Evolutionary conservation across 2,888 invertebrate genomes (phyloP).

Genomic region (Schrankia costaestrigalis): DNA sequence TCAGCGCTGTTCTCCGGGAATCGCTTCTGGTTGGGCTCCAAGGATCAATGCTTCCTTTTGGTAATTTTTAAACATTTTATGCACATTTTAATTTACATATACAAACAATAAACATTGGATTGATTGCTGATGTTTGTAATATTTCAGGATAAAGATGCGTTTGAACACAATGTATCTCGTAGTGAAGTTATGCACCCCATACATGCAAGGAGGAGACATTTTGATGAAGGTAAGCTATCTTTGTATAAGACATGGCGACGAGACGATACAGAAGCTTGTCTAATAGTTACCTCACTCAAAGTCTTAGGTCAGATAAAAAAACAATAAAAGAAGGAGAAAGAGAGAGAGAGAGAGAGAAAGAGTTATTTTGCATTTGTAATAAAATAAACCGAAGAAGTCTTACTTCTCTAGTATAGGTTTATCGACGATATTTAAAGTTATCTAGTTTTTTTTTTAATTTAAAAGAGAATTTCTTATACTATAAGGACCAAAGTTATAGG

Average conservation of each 20-base stretch:
- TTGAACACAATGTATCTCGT: constrained; percentile 40
- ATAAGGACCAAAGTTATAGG: too few relatives aligned
- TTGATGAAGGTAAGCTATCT: constrained; percentile 43
- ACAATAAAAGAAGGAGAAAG: too few relatives aligned
- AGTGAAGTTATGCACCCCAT: too few relatives aligned
- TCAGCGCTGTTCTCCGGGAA: constrained; percentile 66
- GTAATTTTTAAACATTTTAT: constrained; percentile 34
- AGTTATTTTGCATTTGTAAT: too few relatives aligned
- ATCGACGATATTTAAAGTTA: too few relatives aligned
- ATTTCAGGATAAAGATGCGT: constrained; percentile 46
- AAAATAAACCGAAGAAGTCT: too few relatives aligned
- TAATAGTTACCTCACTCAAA: too few relatives aligned
- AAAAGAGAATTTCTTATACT: too few relatives aligned
- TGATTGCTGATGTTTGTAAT: not conserved
- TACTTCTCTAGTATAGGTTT: too few relatives aligned
- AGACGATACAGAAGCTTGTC: not conserved
- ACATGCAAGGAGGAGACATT: constrained; percentile 46
- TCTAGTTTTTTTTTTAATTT: too few relatives aligned
- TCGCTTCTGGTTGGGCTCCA: constrained; percentile 72
- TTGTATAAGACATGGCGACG: not conserved
- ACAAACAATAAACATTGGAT: not conserved
- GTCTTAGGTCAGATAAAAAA: too few relatives aligned
- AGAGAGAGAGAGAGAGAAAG: too few relatives aligned
- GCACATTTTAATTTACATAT: not conserved
- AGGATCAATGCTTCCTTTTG: constrained; percentile 58